These are phyloP conservation scores for Drosophila lutescens DNA, from an alignment of 2,888 invertebrate species.

Conservation along the genomic window DNA sequence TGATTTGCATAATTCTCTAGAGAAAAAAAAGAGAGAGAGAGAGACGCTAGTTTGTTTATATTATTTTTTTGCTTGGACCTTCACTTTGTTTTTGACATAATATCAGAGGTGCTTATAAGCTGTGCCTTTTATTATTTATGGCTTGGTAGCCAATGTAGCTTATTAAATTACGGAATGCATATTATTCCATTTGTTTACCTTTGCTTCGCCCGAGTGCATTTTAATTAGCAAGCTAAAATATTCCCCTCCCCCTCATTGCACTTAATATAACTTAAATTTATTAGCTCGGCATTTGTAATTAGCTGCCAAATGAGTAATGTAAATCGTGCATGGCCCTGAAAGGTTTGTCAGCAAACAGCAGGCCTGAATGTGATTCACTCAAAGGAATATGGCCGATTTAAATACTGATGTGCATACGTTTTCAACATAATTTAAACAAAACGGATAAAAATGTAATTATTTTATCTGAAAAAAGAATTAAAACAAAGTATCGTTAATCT, in stretches of 20 bases:
- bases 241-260: constrained; percentile 14
- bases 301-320: constrained; percentile 33
- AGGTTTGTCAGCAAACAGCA: constrained; percentile 20
- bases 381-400: constrained; percentile 1
- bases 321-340: constrained; percentile 29
- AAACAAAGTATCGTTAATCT: background rate
- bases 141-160: constrained; percentile 7
- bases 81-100: constrained; percentile 16
- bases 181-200: constrained; percentile 27
- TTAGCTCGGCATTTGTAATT: constrained; percentile 41
- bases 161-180: constrained; percentile 11
- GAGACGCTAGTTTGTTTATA: background rate
- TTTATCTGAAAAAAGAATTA: background rate
- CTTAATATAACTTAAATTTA: constrained; percentile 29
- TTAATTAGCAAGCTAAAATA: constrained; percentile 56
- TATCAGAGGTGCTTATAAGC: constrained; percentile 1
- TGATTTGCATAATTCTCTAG: constrained; percentile 55
- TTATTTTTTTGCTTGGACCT: constrained; percentile 1
- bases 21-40: constrained; percentile 7
- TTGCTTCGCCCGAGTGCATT: constrained; percentile 58
- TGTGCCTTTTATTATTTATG: constrained; percentile 12
- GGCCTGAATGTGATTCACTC: constrained; percentile 9
- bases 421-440: background rate
- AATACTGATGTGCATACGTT: background rate
- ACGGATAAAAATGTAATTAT: background rate